Percentiles rank a stretch among this genome's conserved stretches.
Evolutionary conservation across 2,888 invertebrate species (phyloP).

Genomic region (Candidula unifasciata): DNA sequence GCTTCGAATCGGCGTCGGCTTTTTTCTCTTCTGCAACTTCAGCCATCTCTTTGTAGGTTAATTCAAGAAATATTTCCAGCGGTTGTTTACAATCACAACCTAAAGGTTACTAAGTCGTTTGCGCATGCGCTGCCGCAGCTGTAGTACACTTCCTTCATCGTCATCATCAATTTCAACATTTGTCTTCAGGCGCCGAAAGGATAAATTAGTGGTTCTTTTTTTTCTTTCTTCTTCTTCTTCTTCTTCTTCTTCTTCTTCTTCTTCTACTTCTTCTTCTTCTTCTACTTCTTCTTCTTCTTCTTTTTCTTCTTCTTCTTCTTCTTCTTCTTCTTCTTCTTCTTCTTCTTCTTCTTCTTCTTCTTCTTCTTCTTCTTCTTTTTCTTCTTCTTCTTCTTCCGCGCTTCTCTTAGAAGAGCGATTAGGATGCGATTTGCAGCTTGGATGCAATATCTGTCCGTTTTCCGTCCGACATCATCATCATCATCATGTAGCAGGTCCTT

Average conservation of each 20-base stretch:
- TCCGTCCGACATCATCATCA: neutral
- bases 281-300: neutral
- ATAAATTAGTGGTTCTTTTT: neutral
- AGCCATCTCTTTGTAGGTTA: slow-evolving; percentile 65
- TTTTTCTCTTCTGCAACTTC: slow-evolving; percentile 76
- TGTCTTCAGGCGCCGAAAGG: no score
- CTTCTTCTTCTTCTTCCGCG: neutral
- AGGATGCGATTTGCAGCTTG: no score
- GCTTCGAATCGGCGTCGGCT: slow-evolving; percentile 67
- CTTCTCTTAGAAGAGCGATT: no score
- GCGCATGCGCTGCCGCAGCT: slow-evolving; percentile 45
- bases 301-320: neutral
- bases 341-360: neutral
- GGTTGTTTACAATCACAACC: slow-evolving; percentile 11
- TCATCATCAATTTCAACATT: no score
- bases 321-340: neutral
- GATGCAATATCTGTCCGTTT: no score
- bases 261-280: neutral
- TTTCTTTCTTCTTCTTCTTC: neutral
- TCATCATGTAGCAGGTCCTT: no score
- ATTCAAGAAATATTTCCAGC: neutral
- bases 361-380: neutral
- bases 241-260: neutral
- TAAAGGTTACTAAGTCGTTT: slow-evolving; percentile 48
- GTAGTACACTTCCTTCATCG: no score